Base-by-base conservation (phyloP, 2,888 invertebrate genomes). In the Mimumesa dahlbomi region DNA sequence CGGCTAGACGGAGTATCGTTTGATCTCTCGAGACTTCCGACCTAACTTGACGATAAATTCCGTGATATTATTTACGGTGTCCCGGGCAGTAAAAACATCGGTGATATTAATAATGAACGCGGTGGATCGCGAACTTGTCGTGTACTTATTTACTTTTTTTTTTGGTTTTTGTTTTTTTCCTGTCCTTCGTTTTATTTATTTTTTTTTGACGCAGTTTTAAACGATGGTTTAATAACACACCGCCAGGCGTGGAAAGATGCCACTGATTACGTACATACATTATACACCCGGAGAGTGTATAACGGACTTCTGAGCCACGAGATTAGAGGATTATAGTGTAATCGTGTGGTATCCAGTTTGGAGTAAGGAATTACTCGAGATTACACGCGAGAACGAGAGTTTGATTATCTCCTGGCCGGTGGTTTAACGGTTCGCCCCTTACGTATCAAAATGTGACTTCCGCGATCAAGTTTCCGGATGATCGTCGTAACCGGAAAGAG, bases 381-480 rank as follows among this genome's bases (percentile, higher is more conserved):
- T 75, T 73, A 73, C 62, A 62, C 49, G 38, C 31, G 43, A 56
- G 25, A 49, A 66, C 57, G 58, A 58, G 49, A 34, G 46, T 77
- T 73, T 79, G 68, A 77, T 70, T 59, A 70, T 65, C 68, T 66
- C 53, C 50, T 50, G 36, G 59, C 19, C 49, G 66, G 45, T 56
- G 36, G 42, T 64, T 64, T 54, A 48, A 64, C 49, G 48, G 21
- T 25, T 13, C 16, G 19, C 16, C 22, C 34, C 14, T 48, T 29
- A 34, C 56, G 64, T 63, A 64, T 63, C 49, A 56, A n/a, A 62
- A 57, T 45, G 38, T 31, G 53, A 25, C n/a, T n/a, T n/a, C n/a
- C n/a, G n/a, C n/a, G n/a, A n/a, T n/a, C n/a, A n/a, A n/a, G n/a
- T n/a, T n/a, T n/a, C n/a, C n/a, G n/a, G n/a, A n/a, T n/a, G n/a